phyloP scores from a whole-genome alignment of 2,113 vertebrate species.

The Pholis gunnellus region DNA sequence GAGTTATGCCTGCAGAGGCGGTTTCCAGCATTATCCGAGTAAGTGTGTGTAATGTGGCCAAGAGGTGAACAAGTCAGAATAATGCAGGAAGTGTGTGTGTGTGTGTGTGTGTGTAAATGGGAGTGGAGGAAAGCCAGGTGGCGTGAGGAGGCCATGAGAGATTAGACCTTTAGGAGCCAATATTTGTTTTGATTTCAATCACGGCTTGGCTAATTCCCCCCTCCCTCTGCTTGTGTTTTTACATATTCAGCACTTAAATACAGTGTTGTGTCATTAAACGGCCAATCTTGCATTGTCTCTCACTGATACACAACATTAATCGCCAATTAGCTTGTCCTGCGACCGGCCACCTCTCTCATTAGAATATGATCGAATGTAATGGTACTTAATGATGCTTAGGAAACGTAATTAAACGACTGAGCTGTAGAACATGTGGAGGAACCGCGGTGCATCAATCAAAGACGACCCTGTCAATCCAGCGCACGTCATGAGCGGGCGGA shows the following conservation, averaged over 20 bases:
- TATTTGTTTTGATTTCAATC: slow-evolving; percentile 78
- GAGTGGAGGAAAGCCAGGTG: neutral
- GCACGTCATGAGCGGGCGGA: slow-evolving; percentile 27
- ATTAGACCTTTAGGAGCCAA: slow-evolving; percentile 61
- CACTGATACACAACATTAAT: slow-evolving; percentile 99
- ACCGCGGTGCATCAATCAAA: slow-evolving; percentile 85
- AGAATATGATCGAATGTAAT: slow-evolving; percentile 99
- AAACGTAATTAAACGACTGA: slow-evolving; percentile 88
- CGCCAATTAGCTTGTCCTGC: slow-evolving; percentile 98
- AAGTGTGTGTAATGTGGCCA: slow-evolving; percentile 70
- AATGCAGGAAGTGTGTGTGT: slow-evolving; percentile 37
- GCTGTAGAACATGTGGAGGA: slow-evolving; percentile 85
- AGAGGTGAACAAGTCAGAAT: slow-evolving; percentile 68
- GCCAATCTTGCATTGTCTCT: slow-evolving; percentile 94
- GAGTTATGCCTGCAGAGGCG: slow-evolving; percentile 71
- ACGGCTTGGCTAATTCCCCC: slow-evolving; percentile 24
- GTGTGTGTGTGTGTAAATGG: slow-evolving; percentile 46
- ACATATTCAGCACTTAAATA: slow-evolving; percentile 95
- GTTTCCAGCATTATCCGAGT: slow-evolving; percentile 64
- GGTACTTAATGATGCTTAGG: slow-evolving; percentile 97
- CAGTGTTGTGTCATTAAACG: slow-evolving; percentile 94
- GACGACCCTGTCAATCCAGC: slow-evolving; percentile 80
- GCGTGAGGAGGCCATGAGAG: slow-evolving; percentile 33
- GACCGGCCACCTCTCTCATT: slow-evolving; percentile 96
- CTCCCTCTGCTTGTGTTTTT: slow-evolving; percentile 79